Base-by-base conservation (phyloP, 2,113 vertebrate genomes). In the Stegostoma tigrinum region DNA sequence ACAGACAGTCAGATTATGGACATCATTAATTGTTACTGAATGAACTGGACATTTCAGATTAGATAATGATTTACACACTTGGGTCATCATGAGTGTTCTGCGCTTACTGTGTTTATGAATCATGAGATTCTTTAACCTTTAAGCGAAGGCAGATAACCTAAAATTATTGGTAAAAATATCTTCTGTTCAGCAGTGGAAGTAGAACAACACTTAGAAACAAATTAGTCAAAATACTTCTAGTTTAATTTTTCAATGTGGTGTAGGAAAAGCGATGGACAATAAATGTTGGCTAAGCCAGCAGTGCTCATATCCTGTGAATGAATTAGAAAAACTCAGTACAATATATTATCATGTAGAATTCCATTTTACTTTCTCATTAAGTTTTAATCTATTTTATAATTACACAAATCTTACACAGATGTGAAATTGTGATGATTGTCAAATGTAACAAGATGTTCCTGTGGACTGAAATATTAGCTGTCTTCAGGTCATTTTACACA, bases 1-100 rank as follows among this genome's bases (percentile, higher is more conserved):
- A 0, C 10, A 90, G 42, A 91, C 30, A 64, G 0, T 64, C n/a
- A 34, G 55, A 64, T 91, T 64, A 55, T n/a, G 3, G 12, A 19
- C 21, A 93, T 93, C 64, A 93, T 93, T 93, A 21, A 42, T 93
- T 66, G 42, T 67, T 93, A 21, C 34, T 66, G 90, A 93, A 42
- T 38, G 38, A 93, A 93, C 30, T 64, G n/a, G n/a, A 10, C 17
- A 66, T 21, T 64, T 64, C 55, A 93, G 38, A n/a, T 19, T 17
- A n/a, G 61, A 15, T 61, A 93, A 61, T 66, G 30, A 93, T 93
- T 87, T 93, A 5, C 48, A n/a, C 34, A n/a, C 14, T 38, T 15
- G 61, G 14, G 4, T 5, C 34, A n/a, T 91, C 61, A 38, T 93
- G 21, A 93, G 15, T 34, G 52, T 7, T 5, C 48, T 52, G 24